These are phyloP conservation scores for Halictus rubicundus DNA, from an alignment of 1,140 invertebrate genomes.

Conservation along the genomic window DNA sequence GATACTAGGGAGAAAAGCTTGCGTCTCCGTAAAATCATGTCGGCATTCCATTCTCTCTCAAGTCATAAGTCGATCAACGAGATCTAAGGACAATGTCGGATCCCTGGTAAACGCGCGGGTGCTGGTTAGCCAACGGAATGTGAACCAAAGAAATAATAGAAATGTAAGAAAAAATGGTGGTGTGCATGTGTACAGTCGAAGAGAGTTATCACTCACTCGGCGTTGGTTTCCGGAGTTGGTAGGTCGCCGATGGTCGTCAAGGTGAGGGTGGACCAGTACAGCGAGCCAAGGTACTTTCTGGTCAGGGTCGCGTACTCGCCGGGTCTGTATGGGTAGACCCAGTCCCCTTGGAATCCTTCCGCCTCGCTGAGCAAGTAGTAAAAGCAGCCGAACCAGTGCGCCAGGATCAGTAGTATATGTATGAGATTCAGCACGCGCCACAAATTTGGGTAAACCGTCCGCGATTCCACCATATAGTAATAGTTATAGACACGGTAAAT, in stretches of 20 bases:
- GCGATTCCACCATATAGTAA: slow-evolving; percentile 97
- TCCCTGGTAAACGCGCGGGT: background rate
- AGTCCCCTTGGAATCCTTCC: slow-evolving; percentile 93
- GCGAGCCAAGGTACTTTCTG: slow-evolving; percentile 94
- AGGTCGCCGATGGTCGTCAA: slow-evolving; percentile 98
- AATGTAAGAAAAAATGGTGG: background rate
- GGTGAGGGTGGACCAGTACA: slow-evolving; percentile 98
- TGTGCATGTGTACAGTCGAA: slow-evolving; percentile 32
- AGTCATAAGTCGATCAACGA: slow-evolving; percentile 30
- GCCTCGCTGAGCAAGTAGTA: slow-evolving; percentile 96
- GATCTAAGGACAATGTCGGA: slow-evolving; percentile 19
- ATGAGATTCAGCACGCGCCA: slow-evolving; percentile 97
- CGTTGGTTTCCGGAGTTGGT: slow-evolving; percentile 96
- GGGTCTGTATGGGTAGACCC: slow-evolving; percentile 94
- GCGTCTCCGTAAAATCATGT: background rate
- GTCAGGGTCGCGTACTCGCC: slow-evolving; percentile 92
- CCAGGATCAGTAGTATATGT: slow-evolving; percentile 95
- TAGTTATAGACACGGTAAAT: slow-evolving; percentile 95
- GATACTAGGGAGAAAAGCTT: too few species aligned
- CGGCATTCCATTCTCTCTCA: slow-evolving; percentile 56
- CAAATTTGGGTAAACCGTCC: slow-evolving; percentile 97
- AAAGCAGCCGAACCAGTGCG: slow-evolving; percentile 99
- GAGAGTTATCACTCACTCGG: slow-evolving; percentile 90
- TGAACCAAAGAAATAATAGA: background rate
- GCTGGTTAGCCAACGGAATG: too few species aligned